Percentiles rank a stretch among this genome's conserved stretches.
Conservation (phyloP, 2,888 invertebrate species). For the Hesperia comma region DNA sequence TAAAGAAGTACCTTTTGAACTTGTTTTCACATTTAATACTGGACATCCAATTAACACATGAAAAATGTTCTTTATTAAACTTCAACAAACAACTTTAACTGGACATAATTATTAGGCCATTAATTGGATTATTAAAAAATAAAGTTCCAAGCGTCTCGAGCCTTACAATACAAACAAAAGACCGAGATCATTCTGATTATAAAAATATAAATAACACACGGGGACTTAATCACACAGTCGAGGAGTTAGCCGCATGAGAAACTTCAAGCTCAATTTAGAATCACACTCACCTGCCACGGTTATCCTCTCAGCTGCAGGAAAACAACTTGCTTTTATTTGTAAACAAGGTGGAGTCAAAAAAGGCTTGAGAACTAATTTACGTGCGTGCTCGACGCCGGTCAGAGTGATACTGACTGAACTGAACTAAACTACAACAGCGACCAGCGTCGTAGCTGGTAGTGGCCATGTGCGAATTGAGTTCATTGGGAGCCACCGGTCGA, state of each 20-base stretch:
- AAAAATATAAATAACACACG: conserved; percentile 39
- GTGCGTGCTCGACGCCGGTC: conserved; percentile 61
- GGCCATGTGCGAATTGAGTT: conserved; percentile 66
- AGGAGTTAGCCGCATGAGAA: conserved; percentile 49
- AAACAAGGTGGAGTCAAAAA: conserved; percentile 58
- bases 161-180: conserved; percentile 62
- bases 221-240: conserved; percentile 40
- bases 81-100: background rate
- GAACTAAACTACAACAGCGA: conserved; percentile 41
- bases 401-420: conserved; percentile 71
- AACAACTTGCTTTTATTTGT: conserved; percentile 68
- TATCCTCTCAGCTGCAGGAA: conserved; percentile 64
- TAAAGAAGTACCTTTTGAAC: conserved; percentile 38
- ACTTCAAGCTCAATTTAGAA: conserved; percentile 65
- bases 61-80: background rate
- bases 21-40: conserved; percentile 31
- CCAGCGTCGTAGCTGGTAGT: conserved; percentile 35
- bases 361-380: conserved; percentile 46
- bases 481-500: conserved; percentile 53
- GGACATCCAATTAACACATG: conserved; percentile 20
- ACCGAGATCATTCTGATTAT: conserved; percentile 59
- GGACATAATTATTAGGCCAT: background rate
- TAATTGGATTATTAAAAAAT: background rate
- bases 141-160: background rate
- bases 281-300: conserved; percentile 71